Conservation (phyloP, 2,888 invertebrate genomes). For the Gisinianus flammeolus region DNA sequence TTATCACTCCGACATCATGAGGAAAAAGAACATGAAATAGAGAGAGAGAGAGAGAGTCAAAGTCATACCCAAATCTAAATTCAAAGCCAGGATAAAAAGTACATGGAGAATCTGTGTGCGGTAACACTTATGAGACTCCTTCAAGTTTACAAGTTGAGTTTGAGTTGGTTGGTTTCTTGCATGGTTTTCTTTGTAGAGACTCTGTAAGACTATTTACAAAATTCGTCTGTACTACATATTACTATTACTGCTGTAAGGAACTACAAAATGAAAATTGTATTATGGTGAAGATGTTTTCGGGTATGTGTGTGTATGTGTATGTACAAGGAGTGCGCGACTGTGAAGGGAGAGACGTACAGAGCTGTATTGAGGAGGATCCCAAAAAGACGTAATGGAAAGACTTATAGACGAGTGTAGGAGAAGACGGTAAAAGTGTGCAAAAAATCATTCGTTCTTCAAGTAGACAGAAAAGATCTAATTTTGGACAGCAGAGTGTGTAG, state of each 20-base stretch:
- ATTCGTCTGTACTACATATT: too few relatives aligned
- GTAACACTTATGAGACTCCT: background rate
- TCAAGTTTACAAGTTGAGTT: background rate
- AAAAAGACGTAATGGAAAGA: background rate
- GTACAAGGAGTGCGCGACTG: background rate
- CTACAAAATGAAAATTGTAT: too few relatives aligned
- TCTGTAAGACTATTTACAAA: too few relatives aligned
- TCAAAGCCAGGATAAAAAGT: background rate
- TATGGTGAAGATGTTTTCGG: too few relatives aligned
- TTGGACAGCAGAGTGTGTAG: conserved; percentile 20
- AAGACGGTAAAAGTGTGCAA: conserved; percentile 25
- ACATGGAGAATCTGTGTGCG: conserved; percentile 1
- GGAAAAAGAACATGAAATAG: too few relatives aligned
- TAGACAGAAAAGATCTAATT: conserved; percentile 29
- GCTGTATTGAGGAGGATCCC: background rate
- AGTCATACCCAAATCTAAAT: too few relatives aligned
- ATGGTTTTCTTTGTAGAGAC: too few relatives aligned
- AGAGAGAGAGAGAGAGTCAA: too few relatives aligned
- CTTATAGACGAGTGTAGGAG: background rate
- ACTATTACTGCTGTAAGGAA: too few relatives aligned
- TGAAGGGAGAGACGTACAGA: background rate
- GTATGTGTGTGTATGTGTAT: background rate
- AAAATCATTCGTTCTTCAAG: conserved; percentile 21
- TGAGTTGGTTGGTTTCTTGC: too few relatives aligned
- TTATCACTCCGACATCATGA: too few relatives aligned